Evolutionary conservation across 2,797 vertebrate genomes (phyloP).

Genomic region (Scyliorhinus canicula): DNA sequence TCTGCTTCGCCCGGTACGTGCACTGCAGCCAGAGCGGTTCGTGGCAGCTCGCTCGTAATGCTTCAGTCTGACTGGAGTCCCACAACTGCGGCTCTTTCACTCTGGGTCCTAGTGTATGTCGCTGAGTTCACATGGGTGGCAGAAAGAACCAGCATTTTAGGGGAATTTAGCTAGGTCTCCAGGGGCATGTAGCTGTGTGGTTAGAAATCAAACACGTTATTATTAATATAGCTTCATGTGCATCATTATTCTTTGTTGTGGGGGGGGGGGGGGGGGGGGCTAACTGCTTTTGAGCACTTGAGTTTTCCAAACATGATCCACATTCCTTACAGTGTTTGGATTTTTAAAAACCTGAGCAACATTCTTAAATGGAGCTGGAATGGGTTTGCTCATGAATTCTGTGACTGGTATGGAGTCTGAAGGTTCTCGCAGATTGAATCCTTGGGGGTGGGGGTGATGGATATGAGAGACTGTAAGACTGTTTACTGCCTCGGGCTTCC

Average conservation of each 20-base stretch:
- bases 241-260: not conserved
- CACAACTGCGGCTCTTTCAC: not conserved
- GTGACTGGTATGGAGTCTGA: not conserved
- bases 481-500: not conserved
- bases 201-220: not conserved
- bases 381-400: not conserved
- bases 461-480: no score
- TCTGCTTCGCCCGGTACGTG: conserved; percentile 79
- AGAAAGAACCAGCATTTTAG: not conserved
- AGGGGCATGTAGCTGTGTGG: not conserved
- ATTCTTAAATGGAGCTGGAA: not conserved
- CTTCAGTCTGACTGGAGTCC: not conserved
- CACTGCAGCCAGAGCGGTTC: not conserved
- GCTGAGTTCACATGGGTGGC: not conserved
- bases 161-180: not conserved
- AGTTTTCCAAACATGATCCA: not conserved
- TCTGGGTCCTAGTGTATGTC: not conserved
- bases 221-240: not conserved
- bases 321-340: not conserved
- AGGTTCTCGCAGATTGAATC: not conserved
- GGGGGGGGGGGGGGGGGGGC: not conserved
- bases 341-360: no score
- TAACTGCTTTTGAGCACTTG: not conserved
- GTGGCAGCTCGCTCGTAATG: not conserved
- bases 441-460: not conserved